These are phyloP conservation scores for Synanthedon formicaeformis DNA, from an alignment of 2,888 invertebrate genomes.

Conservation along the genomic window DNA sequence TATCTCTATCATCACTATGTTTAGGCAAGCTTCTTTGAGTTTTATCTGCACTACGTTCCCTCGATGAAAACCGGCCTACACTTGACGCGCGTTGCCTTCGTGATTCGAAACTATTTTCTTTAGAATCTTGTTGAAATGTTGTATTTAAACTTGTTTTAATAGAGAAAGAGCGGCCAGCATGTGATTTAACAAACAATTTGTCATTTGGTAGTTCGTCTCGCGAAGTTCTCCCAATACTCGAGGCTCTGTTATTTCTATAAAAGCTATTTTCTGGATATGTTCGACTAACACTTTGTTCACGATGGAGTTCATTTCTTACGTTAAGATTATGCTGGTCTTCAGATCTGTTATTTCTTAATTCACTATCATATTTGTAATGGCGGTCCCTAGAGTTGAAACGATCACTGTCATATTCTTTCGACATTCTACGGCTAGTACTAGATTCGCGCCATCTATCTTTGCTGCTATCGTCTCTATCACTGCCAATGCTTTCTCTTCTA, in stretches of 20 bases:
- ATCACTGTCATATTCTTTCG: conserved; percentile 17
- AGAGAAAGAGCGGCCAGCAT: conserved; percentile 35
- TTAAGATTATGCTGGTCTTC: too few relatives aligned
- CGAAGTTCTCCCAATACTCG: conserved; percentile 14
- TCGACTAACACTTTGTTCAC: conserved; percentile 15
- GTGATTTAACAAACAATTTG: conserved; percentile 26
- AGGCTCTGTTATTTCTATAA: conserved; percentile 12
- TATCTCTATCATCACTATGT: background rate
- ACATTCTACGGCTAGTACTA: conserved; percentile 12
- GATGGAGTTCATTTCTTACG: too few relatives aligned
- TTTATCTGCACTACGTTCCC: conserved; percentile 6
- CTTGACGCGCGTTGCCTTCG: conserved; percentile 47
- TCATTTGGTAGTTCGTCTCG: conserved; percentile 9
- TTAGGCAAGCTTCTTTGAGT: conserved; percentile 1
- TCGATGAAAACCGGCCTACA: conserved; percentile 38
- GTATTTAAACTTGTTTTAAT: conserved; percentile 51
- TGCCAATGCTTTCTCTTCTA: conserved; percentile 23
- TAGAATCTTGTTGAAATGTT: conserved; percentile 39
- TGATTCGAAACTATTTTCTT: conserved; percentile 27
- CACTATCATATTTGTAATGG: conserved; percentile 7
- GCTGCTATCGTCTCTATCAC: conserved; percentile 12
- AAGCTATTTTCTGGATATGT: conserved; percentile 9
- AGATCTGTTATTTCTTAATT: conserved; percentile 11
- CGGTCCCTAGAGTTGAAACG: conserved; percentile 14
- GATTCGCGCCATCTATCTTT: conserved; percentile 13